Conservation (phyloP, 2,113 vertebrate genomes). For the Pogona vitticeps region DNA sequence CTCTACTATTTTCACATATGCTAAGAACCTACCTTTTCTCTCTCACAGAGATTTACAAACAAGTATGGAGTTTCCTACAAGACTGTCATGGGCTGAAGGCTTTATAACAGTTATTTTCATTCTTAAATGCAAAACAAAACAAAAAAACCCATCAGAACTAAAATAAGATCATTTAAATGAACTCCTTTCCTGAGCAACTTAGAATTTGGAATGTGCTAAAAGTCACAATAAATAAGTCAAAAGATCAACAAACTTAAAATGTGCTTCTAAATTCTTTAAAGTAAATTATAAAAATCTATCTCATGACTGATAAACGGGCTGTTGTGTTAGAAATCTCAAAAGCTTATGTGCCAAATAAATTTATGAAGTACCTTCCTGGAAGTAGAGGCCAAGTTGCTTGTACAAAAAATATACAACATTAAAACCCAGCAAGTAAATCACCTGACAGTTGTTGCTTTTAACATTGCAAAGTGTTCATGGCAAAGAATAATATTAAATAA, state of each 20-base stretch:
- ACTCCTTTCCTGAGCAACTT: slow-evolving; percentile 91
- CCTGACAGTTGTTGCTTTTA: slow-evolving; percentile 52
- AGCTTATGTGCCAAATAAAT: slow-evolving; percentile 63
- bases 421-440: slow-evolving; percentile 58
- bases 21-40: slow-evolving; percentile 54
- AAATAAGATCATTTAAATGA: slow-evolving; percentile 80
- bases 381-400: slow-evolving; percentile 61
- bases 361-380: slow-evolving; percentile 67
- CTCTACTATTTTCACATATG: slow-evolving; percentile 68
- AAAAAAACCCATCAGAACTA: slow-evolving; percentile 71
- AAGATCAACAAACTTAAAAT: slow-evolving; percentile 77
- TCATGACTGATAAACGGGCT: slow-evolving; percentile 70
- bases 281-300: slow-evolving; percentile 75
- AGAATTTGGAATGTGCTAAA: slow-evolving; percentile 88
- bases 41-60: slow-evolving; percentile 66
- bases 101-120: slow-evolving; percentile 64
- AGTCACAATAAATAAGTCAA: slow-evolving; percentile 85
- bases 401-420: slow-evolving; percentile 52
- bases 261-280: slow-evolving; percentile 79
- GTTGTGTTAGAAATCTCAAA: slow-evolving; percentile 65
- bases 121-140: slow-evolving; percentile 49
- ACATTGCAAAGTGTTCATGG: slow-evolving; percentile 48
- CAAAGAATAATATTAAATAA: slow-evolving; percentile 60
- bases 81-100: slow-evolving; percentile 62
- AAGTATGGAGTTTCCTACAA: slow-evolving; percentile 71